Evolutionary conservation across 2,113 vertebrate species (phyloP).

Genomic region (Trinectes maculatus): DNA sequence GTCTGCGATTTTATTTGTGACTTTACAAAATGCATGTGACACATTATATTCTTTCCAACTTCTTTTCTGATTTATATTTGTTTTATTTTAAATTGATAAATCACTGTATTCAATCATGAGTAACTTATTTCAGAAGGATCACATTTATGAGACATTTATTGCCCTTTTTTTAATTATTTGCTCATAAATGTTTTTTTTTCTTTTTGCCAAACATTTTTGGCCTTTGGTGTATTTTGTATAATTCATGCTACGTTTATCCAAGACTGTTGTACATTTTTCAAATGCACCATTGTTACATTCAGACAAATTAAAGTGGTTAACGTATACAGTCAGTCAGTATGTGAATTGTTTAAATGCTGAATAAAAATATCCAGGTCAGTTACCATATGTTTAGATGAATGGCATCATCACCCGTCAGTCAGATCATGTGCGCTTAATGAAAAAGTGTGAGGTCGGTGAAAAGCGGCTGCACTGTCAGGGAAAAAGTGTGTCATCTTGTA

Average conservation of each 20-base stretch:
- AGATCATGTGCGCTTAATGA: neutral
- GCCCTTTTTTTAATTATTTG: too few relatives aligned
- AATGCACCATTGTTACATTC: neutral
- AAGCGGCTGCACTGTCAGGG: conserved; percentile 38
- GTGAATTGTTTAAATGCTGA: neutral
- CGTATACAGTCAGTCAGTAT: neutral
- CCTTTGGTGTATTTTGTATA: neutral
- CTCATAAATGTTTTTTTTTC: neutral
- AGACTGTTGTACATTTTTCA: neutral
- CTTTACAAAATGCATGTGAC: neutral
- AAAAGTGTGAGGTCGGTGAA: conserved; percentile 24
- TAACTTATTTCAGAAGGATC: too few relatives aligned
- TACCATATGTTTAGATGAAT: neutral
- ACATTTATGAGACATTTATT: too few relatives aligned
- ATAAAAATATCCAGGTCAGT: neutral
- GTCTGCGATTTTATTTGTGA: neutral
- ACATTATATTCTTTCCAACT: neutral
- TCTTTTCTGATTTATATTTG: neutral
- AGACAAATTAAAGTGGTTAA: neutral
- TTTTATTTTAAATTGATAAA: too few relatives aligned
- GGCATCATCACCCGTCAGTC: neutral
- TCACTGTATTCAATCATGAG: too few relatives aligned
- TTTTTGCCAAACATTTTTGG: neutral
- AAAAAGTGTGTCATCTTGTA: conserved; percentile 77
- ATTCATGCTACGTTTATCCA: neutral